Evolutionary conservation across 2,113 vertebrate species (phyloP).

Genomic region (Callocephalon fimbriatum): DNA sequence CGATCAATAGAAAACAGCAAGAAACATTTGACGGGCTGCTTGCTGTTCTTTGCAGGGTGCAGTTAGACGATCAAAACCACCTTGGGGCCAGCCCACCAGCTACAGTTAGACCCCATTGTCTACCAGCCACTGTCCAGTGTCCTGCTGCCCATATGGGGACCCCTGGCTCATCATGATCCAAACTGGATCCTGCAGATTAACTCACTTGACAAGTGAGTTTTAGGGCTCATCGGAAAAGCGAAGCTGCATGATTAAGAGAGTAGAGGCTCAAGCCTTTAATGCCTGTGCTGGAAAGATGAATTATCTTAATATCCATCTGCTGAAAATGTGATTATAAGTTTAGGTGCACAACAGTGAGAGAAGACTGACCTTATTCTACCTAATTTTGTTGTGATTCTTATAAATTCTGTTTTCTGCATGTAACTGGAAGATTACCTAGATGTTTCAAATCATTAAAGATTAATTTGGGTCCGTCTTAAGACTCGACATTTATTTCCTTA

Average conservation of each 20-base stretch:
- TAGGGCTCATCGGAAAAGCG: not conserved
- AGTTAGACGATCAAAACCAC: accelerated
- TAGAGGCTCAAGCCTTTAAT: not conserved
- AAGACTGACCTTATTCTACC: not conserved
- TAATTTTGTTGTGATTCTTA: not conserved
- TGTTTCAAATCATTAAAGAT: not conserved
- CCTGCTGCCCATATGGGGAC: accelerated
- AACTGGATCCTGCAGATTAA: not conserved
- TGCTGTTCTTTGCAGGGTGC: not conserved
- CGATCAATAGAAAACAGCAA: not conserved
- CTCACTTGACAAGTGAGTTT: not conserved
- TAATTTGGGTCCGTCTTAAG: not conserved
- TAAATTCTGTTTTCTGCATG: not conserved
- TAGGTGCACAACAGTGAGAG: not conserved
- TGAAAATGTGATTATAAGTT: not conserved
- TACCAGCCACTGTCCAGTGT: not conserved
- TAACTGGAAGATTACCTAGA: not conserved
- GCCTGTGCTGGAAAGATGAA: not conserved
- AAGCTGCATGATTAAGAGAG: not conserved
- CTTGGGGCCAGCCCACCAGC: accelerated
- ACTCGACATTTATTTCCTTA: not conserved
- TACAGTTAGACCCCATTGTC: accelerated
- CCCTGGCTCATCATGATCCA: not conserved
- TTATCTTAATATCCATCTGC: not conserved
- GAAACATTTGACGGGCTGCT: accelerated